Evolutionary conservation across 2,797 vertebrate species (phyloP).

Genomic region (Cryptoblepharus egeriae): DNA sequence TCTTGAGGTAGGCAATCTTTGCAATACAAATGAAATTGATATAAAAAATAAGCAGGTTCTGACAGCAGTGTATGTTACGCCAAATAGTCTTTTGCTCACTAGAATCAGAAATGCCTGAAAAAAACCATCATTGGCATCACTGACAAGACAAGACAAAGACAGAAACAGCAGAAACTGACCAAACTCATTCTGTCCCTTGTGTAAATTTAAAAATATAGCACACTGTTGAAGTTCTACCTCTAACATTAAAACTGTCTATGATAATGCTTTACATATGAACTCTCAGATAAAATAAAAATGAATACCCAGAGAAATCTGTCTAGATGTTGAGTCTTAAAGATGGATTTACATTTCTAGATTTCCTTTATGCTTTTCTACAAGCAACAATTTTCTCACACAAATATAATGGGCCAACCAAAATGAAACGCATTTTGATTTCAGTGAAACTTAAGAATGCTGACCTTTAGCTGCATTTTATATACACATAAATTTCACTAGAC

Average conservation of each 20-base stretch:
- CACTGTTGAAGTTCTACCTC: constrained; percentile 18
- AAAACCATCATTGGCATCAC: no score
- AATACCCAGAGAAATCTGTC: constrained; percentile 24
- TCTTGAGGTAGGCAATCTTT: no score
- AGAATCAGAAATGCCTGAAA: no score
- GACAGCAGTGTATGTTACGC: no score
- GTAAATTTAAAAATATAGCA: constrained; percentile 37
- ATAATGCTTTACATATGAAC: constrained; percentile 2
- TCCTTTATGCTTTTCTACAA: constrained; percentile 36
- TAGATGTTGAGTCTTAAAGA: constrained; percentile 51
- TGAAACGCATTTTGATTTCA: background rate
- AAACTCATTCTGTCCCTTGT: constrained; percentile 45
- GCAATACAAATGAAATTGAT: no score
- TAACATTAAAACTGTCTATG: constrained; percentile 10
- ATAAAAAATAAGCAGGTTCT: no score
- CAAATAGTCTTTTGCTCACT: no score
- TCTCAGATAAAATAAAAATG: background rate
- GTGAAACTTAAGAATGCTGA: background rate
- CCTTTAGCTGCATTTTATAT: background rate
- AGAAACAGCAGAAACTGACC: background rate
- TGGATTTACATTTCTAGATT: constrained; percentile 30
- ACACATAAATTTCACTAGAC: constrained; percentile 11
- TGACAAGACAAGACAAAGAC: no score
- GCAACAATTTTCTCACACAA: constrained; percentile 50
- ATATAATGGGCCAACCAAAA: background rate